Conservation (phyloP, 2,113 vertebrate species). For the Charina bottae region DNA sequence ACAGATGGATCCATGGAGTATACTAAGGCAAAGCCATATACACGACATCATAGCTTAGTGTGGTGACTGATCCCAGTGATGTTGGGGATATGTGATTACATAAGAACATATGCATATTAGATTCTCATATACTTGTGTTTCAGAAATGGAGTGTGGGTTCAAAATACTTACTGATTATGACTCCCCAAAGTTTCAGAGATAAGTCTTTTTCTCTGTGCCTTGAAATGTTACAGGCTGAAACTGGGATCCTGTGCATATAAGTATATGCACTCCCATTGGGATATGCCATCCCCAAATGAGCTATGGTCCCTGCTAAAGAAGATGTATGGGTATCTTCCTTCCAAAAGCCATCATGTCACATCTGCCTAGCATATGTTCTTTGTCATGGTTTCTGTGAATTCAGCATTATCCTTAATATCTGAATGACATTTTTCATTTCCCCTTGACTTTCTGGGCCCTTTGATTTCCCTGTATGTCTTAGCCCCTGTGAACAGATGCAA, state of each 20-base stretch:
- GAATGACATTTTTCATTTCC: not conserved
- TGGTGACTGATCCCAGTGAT: not conserved
- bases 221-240: not conserved
- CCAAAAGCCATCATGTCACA: not conserved
- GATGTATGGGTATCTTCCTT: not conserved
- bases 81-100: not conserved
- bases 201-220: not conserved
- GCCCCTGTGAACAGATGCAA: not conserved
- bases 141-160: not conserved
- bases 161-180: not conserved
- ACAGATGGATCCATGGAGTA: too few species aligned
- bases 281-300: not conserved
- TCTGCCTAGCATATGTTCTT: not conserved
- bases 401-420: not conserved
- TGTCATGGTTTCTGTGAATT: not conserved
- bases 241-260: not conserved
- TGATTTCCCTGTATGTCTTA: not conserved
- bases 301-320: not conserved
- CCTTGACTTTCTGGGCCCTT: not conserved
- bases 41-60: not conserved
- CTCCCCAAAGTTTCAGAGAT: not conserved
- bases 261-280: not conserved
- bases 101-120: not conserved
- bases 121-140: not conserved
- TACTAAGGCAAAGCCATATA: not conserved